Base-by-base conservation (phyloP, 35 echinoderm and acorn worm genomes). In the Heliocidaris erythrogramma region DNA sequence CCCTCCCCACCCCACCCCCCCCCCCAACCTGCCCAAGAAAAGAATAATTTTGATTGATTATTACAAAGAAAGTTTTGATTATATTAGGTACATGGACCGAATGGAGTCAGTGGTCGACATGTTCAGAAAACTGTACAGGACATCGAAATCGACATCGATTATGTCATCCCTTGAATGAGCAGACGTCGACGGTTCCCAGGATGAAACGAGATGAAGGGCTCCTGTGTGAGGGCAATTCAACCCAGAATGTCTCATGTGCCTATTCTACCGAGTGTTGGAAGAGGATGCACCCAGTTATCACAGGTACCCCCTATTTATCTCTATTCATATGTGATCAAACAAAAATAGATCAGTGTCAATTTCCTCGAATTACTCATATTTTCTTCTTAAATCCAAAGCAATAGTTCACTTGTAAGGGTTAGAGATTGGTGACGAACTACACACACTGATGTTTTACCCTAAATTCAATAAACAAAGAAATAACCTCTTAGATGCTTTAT, bases 201-300 rank as follows among this genome's bases (percentile, higher is more conserved):
- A 88, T 35, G 86, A 88, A 88, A 48, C 86, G 86, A 88, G 86
- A 88, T 27, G 86, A 88, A 88, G 86, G 86, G 5, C 86, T 88
- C 30, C 86, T 88, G 31, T 88, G 86, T 48, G 86, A 88, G 27
- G 86, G 86, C 29, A 29, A 88, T 17, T 31, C 86, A 24, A 32
- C 29, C 0, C 14, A 88, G 86, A 88, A 88, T 48, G 47, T 32
- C 86, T 32, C 86, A 1, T 88, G 86, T 32, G 30, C 6, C 17
- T 6, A 69, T 27, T 24, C 17, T 5, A 69, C 60, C 17, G 17
- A 18, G 5, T 69, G 60, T 69, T 69, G 60, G 60, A 69, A 69
- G 16, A 69, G 21, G 60, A 69, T 69, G 60, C 60, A 69, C 17
- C 17, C 60, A 17, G 60, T 69, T 24, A 69, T 69, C 60, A 69